Conservation (phyloP, 2,888 invertebrate genomes). For the Ferrisia virgata region DNA sequence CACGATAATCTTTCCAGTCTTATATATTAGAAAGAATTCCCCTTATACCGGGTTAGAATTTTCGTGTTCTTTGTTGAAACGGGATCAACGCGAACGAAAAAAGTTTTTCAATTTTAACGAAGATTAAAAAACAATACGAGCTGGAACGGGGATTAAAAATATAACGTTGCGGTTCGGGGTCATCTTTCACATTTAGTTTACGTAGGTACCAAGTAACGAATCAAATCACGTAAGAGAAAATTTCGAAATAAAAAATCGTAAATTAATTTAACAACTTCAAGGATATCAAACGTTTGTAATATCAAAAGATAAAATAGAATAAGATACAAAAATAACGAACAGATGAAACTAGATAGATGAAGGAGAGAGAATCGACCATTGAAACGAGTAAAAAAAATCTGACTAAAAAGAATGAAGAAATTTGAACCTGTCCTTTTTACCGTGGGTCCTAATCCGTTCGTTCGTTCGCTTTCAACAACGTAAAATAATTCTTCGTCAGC, state of each 20-base stretch:
- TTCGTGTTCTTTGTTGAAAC: background rate
- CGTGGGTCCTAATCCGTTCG: too few species aligned
- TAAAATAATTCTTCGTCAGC: background rate
- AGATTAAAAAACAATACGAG: background rate
- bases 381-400: background rate
- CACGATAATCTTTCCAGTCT: background rate
- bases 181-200: background rate
- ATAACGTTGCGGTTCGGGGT: background rate
- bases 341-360: background rate
- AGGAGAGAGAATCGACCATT: background rate
- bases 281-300: background rate
- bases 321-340: background rate
- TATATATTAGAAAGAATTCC: background rate
- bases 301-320: background rate
- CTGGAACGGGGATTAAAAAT: background rate
- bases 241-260: background rate
- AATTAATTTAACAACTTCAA: background rate
- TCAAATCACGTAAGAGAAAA: too few species aligned
- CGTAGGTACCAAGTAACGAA: too few species aligned
- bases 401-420: background rate
- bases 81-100: background rate
- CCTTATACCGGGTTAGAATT: background rate
- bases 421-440: background rate
- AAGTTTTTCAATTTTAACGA: background rate
- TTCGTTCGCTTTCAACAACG: background rate